A percentile compares a stretch with the other conserved stretches of the same genome.
These are phyloP conservation scores for Diabrotica balteata DNA, from an alignment of 2,888 invertebrate species.

Conservation along the genomic window DNA sequence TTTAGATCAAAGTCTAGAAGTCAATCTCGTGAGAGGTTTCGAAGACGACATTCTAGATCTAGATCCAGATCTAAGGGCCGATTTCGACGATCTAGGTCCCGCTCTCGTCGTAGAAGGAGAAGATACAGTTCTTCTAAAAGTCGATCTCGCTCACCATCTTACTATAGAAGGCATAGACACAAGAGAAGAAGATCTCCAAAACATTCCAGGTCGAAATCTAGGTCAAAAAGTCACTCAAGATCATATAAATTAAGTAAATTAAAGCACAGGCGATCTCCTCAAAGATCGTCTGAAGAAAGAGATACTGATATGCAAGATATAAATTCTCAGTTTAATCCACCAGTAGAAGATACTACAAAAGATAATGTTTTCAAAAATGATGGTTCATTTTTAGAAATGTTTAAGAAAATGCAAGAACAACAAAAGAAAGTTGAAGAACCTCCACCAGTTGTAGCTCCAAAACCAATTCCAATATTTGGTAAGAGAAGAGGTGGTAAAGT, in stretches of 20 bases:
- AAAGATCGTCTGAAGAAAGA: conserved; percentile 24
- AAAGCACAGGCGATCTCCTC: conserved; percentile 17
- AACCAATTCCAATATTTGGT: conserved; percentile 69
- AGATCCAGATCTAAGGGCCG: conserved; percentile 43
- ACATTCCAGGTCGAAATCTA: conserved; percentile 38
- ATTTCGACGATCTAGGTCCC: conserved; percentile 37
- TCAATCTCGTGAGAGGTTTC: conserved; percentile 42
- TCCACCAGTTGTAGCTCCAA: conserved; percentile 55
- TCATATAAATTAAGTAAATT: conserved; percentile 22
- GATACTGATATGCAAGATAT: conserved; percentile 40
- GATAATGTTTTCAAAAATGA: conserved; percentile 79
- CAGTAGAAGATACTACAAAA: conserved; percentile 51
- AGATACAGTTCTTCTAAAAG: conserved; percentile 38
- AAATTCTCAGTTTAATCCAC: conserved; percentile 44
- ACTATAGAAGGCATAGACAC: conserved; percentile 31
- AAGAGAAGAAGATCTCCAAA: conserved; percentile 27
- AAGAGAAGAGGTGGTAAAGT: conserved; percentile 87
- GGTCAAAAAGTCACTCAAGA: conserved; percentile 42
- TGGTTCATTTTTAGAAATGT: conserved; percentile 90
- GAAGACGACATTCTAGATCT: conserved; percentile 40
- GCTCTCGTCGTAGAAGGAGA: conserved; percentile 40
- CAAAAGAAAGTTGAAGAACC: conserved; percentile 53
- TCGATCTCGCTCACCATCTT: conserved; percentile 32
- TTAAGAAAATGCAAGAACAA: conserved; percentile 84
- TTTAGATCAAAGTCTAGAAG: conserved; percentile 33